These are phyloP conservation scores for Epistrophe eligans DNA, from an alignment of 2,888 invertebrate genomes.

Conservation along the genomic window DNA sequence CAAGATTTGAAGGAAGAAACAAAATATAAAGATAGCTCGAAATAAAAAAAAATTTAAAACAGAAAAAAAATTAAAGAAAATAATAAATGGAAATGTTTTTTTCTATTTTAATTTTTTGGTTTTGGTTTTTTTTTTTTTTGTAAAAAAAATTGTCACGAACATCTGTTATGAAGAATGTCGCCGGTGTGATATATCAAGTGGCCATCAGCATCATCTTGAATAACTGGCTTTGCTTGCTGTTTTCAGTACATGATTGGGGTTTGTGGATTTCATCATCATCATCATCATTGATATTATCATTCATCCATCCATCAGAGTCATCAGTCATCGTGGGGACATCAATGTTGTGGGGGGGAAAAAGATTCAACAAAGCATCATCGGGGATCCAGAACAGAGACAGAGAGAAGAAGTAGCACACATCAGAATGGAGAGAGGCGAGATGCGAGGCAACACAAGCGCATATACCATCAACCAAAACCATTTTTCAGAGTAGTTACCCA, in stretches of 20 bases:
- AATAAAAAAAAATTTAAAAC: conserved; percentile 70
- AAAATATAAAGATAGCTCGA: conserved; percentile 53
- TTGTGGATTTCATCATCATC: conserved; percentile 68
- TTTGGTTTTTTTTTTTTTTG: conserved; percentile 64
- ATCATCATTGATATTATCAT: conserved; percentile 44
- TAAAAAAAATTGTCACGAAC: conserved; percentile 93
- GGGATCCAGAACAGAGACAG: conserved; percentile 62
- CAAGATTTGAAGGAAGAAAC: conserved; percentile 76
- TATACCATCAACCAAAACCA: conserved; percentile 68
- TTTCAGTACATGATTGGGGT: conserved; percentile 65
- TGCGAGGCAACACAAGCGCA: conserved; percentile 31
- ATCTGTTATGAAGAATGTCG: conserved; percentile 99
- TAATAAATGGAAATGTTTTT: conserved; percentile 76
- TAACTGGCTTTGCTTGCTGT: conserved; percentile 88
- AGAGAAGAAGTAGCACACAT: conserved; percentile 55
- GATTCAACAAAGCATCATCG: conserved; percentile 52
- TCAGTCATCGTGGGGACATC: conserved; percentile 59
- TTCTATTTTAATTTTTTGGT: conserved; percentile 72
- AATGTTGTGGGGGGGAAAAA: conserved; percentile 17
- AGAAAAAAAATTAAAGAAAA: conserved; percentile 69
- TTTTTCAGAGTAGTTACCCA: conserved; percentile 62
- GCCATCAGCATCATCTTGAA: conserved; percentile 99
- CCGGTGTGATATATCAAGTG: conserved; percentile 99
- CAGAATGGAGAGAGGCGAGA: conserved; percentile 45
- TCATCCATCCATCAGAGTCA: conserved; percentile 57